These are phyloP conservation scores for Chaenogobius annularis DNA, from an alignment of 2,113 vertebrate genomes.

Conservation along the genomic window DNA sequence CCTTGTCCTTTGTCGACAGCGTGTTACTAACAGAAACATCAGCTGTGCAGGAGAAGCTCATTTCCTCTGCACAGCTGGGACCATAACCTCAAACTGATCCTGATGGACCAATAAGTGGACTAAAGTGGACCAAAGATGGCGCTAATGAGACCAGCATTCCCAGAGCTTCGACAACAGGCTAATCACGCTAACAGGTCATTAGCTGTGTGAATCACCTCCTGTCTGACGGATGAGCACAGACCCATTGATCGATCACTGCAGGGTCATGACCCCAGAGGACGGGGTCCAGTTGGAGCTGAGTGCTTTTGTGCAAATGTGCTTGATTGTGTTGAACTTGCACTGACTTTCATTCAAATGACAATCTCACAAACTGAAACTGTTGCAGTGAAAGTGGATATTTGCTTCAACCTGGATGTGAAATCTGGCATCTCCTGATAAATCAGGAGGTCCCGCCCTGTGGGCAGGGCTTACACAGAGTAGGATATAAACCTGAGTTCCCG, in stretches of 20 bases:
- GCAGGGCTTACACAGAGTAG: too few relatives aligned
- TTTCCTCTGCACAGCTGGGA: slow-evolving; percentile 5
- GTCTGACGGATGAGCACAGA: not conserved
- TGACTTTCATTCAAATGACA: not conserved
- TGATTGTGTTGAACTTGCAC: not conserved
- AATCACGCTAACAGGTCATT: slow-evolving; percentile 4
- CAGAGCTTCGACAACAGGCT: not conserved
- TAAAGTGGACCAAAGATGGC: not conserved
- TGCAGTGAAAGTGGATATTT: too few relatives aligned
- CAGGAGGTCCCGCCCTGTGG: too few relatives aligned
- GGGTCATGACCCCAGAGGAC: not conserved
- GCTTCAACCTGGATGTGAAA: too few relatives aligned
- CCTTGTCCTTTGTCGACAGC: not conserved
- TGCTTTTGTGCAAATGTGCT: not conserved
- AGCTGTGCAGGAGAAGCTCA: not conserved
- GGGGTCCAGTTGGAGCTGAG: not conserved
- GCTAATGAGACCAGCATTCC: not conserved
- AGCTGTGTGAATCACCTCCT: not conserved
- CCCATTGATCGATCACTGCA: not conserved
- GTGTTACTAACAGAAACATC: not conserved
- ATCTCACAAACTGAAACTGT: not conserved
- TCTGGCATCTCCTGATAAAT: too few relatives aligned
- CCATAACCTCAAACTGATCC: not conserved
- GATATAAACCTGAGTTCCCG: too few relatives aligned
- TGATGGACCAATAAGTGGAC: not conserved